These are phyloP conservation scores for Platycnemis pennipes DNA, from an alignment of 2,888 invertebrate species.

Conservation along the genomic window DNA sequence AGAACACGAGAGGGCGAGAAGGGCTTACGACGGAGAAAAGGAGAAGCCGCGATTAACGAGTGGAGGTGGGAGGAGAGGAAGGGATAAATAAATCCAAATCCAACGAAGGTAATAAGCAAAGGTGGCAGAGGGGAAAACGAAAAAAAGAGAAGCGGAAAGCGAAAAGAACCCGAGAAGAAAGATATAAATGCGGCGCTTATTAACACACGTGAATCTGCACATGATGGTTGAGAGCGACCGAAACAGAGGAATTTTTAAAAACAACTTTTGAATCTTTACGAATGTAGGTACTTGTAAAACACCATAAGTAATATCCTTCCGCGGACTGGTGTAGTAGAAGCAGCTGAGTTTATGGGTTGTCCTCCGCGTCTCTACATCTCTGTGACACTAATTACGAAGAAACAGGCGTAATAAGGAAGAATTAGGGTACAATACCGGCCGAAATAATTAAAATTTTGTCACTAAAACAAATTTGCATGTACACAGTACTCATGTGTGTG, in stretches of 20 bases:
- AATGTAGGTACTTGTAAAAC: too few relatives aligned
- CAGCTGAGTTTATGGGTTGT: too few relatives aligned
- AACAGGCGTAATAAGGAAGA: too few relatives aligned
- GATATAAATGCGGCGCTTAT: constrained; percentile 12
- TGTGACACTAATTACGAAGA: too few relatives aligned
- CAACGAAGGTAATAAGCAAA: constrained; percentile 55
- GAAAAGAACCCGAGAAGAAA: background rate
- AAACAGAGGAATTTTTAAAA: background rate
- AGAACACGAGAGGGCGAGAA: background rate
- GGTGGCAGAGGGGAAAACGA: background rate
- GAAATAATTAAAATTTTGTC: too few relatives aligned
- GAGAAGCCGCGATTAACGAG: background rate
- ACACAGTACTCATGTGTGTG: too few relatives aligned
- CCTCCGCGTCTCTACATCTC: too few relatives aligned
- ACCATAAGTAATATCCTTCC: too few relatives aligned
- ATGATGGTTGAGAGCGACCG: background rate
- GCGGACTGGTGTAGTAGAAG: too few relatives aligned
- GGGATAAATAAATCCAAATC: constrained; percentile 53
- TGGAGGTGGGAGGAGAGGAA: background rate
- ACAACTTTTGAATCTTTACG: too few relatives aligned
- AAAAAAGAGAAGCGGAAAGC: background rate
- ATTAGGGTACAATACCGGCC: too few relatives aligned
- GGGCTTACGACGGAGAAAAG: background rate
- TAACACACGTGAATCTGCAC: background rate
- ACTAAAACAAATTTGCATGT: too few relatives aligned